These are phyloP conservation scores for Aurelia sp. DNA, from an alignment of 30 jellyfish, hydroid and myxozoan species.

Conservation along the genomic window DNA sequence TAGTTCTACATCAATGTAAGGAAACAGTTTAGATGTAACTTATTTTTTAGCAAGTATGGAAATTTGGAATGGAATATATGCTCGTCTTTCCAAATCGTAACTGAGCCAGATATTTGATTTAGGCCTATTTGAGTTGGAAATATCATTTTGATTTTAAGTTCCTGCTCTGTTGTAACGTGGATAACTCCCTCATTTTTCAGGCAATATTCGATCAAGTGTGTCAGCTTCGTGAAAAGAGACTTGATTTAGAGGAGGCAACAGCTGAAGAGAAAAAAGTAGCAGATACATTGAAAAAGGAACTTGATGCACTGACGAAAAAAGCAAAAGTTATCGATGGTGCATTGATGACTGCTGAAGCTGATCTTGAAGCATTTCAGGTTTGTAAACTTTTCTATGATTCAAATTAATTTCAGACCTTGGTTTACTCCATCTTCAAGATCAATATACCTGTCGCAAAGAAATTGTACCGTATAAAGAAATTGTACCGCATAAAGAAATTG, in stretches of 20 bases:
- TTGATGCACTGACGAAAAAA: conserved; percentile 91
- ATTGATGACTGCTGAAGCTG: conserved; percentile 88
- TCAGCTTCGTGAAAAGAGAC: conserved; percentile 90
- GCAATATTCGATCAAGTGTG: conserved; percentile 94
- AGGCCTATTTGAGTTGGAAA: no score
- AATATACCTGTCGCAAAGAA: no score
- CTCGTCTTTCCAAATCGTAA: no score
- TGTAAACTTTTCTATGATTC: background rate
- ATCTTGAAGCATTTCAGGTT: conserved; percentile 98
- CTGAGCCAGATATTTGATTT: no score
- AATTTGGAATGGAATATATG: no score
- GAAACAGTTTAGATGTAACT: no score
- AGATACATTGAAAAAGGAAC: conserved; percentile 87
- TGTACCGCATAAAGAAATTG: no score
- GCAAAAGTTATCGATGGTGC: conserved; percentile 86
- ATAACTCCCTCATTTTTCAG: conserved; percentile 29
- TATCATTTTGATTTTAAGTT: background rate
- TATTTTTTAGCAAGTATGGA: no score
- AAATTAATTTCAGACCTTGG: no score
- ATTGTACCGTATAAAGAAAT: no score
- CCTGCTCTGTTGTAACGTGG: background rate
- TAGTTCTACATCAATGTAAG: no score
- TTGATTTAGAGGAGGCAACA: conserved; percentile 90
- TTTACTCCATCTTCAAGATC: no score
- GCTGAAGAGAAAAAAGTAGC: conserved; percentile 84